phyloP scores from a whole-genome alignment of 1,140 invertebrate species.

The Brachionus manjavacas region DNA sequence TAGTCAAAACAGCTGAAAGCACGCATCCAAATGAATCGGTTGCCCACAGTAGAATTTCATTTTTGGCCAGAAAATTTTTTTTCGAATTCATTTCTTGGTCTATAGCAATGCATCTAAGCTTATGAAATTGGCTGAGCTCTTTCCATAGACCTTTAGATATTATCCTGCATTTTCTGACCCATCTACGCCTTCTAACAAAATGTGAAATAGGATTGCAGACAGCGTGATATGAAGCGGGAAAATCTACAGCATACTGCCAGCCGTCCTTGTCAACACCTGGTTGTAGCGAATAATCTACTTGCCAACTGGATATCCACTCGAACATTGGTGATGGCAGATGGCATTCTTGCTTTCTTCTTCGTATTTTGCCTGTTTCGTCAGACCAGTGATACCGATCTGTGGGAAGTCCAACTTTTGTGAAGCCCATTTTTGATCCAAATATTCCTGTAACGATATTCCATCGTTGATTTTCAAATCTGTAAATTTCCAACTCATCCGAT shows the following conservation, averaged over 20 bases:
- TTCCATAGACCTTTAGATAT: constrained; percentile 7
- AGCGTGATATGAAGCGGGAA: not conserved
- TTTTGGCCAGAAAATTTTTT: not conserved
- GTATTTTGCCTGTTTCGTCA: constrained; percentile 24
- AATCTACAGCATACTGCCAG: constrained; percentile 39
- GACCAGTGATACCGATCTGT: constrained; percentile 28
- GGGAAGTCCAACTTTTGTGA: constrained; percentile 5
- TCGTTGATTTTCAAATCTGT: constrained; percentile 34
- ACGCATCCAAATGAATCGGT: constrained; percentile 1
- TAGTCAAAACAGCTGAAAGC: not conserved
- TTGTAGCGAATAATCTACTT: not conserved
- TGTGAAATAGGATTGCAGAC: not conserved
- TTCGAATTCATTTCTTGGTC: constrained; percentile 32
- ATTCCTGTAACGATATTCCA: constrained; percentile 1
- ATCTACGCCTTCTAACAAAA: constrained; percentile 21
- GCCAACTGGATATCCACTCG: constrained; percentile 7
- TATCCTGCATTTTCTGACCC: constrained; percentile 17
- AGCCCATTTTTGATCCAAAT: not conserved
- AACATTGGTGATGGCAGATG: not conserved
- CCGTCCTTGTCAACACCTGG: constrained; percentile 16
- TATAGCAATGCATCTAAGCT: not conserved
- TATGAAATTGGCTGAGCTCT: constrained; percentile 10
- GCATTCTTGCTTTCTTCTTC: constrained; percentile 11
- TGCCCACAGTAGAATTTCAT: constrained; percentile 31
- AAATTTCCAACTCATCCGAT: constrained; percentile 26